A percentile compares a stretch with the other conserved stretches of the same genome.
These are phyloP conservation scores for Lepus americanus DNA, from an alignment of 2,113 vertebrate genomes.

Conservation along the genomic window DNA sequence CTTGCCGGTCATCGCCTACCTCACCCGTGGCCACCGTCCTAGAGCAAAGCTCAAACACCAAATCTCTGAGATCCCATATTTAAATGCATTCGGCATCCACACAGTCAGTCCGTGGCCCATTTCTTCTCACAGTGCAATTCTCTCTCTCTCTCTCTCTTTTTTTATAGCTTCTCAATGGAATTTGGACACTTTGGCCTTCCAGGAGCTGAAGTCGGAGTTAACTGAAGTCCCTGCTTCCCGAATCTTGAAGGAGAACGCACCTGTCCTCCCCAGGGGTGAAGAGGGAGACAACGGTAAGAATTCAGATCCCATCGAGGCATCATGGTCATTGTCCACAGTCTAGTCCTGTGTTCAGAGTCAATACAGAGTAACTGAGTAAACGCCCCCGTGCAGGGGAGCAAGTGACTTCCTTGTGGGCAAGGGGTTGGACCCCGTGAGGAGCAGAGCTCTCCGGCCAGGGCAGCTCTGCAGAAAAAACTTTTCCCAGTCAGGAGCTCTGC, in stretches of 20 bases:
- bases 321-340: not conserved
- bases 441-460: not conserved
- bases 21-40: fast-evolving
- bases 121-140: not conserved
- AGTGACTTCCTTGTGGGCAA: not conserved
- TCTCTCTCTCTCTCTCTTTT: constrained; percentile 22
- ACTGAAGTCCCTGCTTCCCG: constrained; percentile 91
- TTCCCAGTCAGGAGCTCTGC: not conserved
- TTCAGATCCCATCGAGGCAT: constrained; percentile 44
- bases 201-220: constrained; percentile 94
- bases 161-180: constrained; percentile 87
- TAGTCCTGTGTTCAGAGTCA: not conserved
- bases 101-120: not conserved
- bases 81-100: not conserved
- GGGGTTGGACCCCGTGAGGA: no score
- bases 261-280: constrained; percentile 73
- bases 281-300: constrained; percentile 77
- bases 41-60: not conserved
- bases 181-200: constrained; percentile 86
- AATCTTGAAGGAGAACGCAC: constrained; percentile 82
- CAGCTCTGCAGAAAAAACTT: not conserved
- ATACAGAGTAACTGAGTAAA: not conserved
- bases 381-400: no score
- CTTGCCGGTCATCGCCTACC: fast-evolving
- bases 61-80: not conserved